phyloP scores from a whole-genome alignment of 2,888 invertebrate species.

The Drosophila multiciliata region DNA sequence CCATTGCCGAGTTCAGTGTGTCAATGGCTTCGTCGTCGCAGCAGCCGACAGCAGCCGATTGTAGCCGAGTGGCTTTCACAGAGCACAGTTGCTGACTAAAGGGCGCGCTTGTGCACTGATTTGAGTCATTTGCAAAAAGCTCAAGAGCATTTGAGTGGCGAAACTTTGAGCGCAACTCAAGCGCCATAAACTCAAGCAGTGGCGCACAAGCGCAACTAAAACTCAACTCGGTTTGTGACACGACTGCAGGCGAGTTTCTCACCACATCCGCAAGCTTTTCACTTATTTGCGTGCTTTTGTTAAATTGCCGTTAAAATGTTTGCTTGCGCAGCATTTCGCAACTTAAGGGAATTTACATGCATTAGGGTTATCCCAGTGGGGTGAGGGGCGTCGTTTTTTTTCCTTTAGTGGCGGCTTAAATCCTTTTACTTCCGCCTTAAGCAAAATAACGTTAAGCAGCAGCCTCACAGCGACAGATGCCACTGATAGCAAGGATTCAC shows the following conservation, averaged over 20 bases:
- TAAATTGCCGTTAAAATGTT: constrained; percentile 47
- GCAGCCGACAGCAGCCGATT: constrained; percentile 9
- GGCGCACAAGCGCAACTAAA: background rate
- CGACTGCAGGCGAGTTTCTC: constrained; percentile 31
- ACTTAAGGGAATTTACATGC: constrained; percentile 72
- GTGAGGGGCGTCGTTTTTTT: constrained; percentile 34
- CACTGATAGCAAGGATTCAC: constrained; percentile 73
- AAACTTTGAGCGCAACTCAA: constrained; percentile 10
- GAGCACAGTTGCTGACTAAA: constrained; percentile 65
- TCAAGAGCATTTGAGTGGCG: constrained; percentile 49
- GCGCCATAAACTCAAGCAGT: constrained; percentile 7
- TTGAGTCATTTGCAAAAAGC: constrained; percentile 27
- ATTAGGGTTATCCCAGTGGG: constrained; percentile 43
- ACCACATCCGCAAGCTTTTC: constrained; percentile 7
- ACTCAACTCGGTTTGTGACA: constrained; percentile 23
- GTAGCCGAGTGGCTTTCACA: constrained; percentile 26
- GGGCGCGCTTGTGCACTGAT: constrained; percentile 62
- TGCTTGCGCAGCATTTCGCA: constrained; percentile 60
- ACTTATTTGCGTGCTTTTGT: constrained; percentile 21
- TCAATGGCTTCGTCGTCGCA: constrained; percentile 54
- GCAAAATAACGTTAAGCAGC: constrained; percentile 34
- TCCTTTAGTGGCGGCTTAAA: constrained; percentile 65
- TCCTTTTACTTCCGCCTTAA: constrained; percentile 76
- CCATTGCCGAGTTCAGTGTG: constrained; percentile 74
- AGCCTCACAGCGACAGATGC: constrained; percentile 61